Evolutionary conservation across 2,888 invertebrate genomes (phyloP), one percentile per base, ranked within the genome.

Genomic region (Pimpla rufipes): DNA sequence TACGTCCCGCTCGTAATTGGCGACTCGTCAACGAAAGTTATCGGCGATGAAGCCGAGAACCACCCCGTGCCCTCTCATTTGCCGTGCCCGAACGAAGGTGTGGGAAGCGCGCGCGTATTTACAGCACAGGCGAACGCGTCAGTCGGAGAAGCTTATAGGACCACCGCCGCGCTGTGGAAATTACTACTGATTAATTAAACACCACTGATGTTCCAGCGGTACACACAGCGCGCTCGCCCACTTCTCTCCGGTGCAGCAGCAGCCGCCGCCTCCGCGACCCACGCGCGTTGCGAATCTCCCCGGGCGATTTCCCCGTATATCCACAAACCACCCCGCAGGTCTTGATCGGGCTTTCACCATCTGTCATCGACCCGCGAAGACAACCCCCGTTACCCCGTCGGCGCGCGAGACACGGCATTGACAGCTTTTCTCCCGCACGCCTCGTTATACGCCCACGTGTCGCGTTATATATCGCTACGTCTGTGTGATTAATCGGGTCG

Each of bases 151-250:
- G 64, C 35, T 10, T 57, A 57, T 29, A 66, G 57, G 23, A 8
- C 50, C 47, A 42, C 50, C n/a, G 55, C 18, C 40, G 64, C 42
- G 45, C 62, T 59, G 67, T 47, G 57, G 71, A 83, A 83, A 83
- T 83, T 83, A 71, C 75, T 79, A 76, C 76, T 83, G 83, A 83
- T 83, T 83, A 83, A 83, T 83, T 79, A 79, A 76, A 79, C 71
- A 73, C 67, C 66, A 23, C 75, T 21, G 70, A 73, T 73, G 67
- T 62, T 29, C 35, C 35, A 62, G 23, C 40, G 45, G 37, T 66
- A 37, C 3, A 29, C n/a, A n/a, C n/a, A 29, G 29, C n/a, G 35
- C 55, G 73, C 74, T 64, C 37, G 21, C 35, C 45, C 29, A 35
- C 52, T 68, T 45, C 57, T 42, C 70, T 16, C 7, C 42, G 29